Conservation (phyloP, 2,797 vertebrate species). For the Hypotaenidia okinawae region DNA sequence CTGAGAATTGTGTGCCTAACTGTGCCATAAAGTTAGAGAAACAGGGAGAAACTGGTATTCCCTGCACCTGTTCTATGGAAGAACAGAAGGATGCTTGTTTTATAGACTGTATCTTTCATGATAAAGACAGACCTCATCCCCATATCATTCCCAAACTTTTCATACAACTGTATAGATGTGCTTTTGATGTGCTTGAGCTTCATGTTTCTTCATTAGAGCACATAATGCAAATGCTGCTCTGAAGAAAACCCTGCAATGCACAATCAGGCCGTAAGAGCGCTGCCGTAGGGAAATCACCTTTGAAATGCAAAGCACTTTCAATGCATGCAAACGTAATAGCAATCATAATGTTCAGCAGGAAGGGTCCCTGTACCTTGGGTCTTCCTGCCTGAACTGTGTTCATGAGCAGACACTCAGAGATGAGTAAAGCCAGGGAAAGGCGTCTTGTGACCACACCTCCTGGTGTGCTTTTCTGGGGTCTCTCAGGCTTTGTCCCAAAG, state of each 20-base stretch:
- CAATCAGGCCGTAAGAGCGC: background rate
- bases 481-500: background rate
- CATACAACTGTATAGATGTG: background rate
- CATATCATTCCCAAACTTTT: background rate
- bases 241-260: background rate
- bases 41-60: background rate
- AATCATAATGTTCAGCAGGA: background rate
- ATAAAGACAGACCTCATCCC: background rate
- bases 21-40: background rate
- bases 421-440: background rate
- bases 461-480: background rate
- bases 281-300: background rate
- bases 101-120: background rate
- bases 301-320: conserved; percentile 41
- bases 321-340: background rate
- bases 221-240: background rate
- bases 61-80: background rate
- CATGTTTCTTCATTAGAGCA: background rate
- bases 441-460: background rate
- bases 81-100: background rate
- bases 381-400: background rate
- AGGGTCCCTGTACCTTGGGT: background rate
- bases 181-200: conserved; percentile 9
- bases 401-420: background rate
- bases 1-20: background rate